Conservation (phyloP, 2,797 vertebrate species). For the Eulemur rubriventer region DNA sequence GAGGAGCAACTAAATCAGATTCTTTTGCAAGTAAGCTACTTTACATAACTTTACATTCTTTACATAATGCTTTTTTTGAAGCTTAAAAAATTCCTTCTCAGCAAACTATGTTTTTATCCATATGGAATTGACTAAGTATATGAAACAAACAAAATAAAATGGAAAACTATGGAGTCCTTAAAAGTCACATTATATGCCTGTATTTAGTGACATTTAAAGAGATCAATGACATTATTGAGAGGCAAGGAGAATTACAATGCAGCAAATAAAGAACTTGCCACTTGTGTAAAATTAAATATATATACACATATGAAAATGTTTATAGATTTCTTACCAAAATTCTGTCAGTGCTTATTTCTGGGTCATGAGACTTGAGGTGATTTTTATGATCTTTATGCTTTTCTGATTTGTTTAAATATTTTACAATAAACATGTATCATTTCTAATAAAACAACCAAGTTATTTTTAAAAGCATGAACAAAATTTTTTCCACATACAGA, state of each 20-base stretch:
- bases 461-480: conserved; percentile 27
- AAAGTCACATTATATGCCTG: not conserved
- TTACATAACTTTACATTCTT: conserved; percentile 62
- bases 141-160: conserved; percentile 52
- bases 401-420: conserved; percentile 20
- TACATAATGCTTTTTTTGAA: conserved; percentile 54
- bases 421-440: not conserved
- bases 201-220: not conserved
- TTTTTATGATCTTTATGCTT: conserved; percentile 15
- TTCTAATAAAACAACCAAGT: not conserved
- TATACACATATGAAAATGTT: not conserved
- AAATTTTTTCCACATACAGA: not conserved
- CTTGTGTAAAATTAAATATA: not conserved
- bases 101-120: conserved; percentile 52
- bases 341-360: conserved; percentile 23
- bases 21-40: conserved; percentile 57
- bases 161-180: not conserved
- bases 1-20: conserved; percentile 50
- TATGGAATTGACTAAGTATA: conserved; percentile 46
- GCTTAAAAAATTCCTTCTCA: conserved; percentile 51
- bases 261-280: not conserved
- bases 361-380: not conserved
- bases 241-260: not conserved
- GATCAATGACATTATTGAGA: not conserved
- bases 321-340: not conserved